Evolutionary conservation across 1,140 invertebrate genomes (phyloP), one percentile per base, ranked within the genome.

Genomic region (Bombus consobrinus): DNA sequence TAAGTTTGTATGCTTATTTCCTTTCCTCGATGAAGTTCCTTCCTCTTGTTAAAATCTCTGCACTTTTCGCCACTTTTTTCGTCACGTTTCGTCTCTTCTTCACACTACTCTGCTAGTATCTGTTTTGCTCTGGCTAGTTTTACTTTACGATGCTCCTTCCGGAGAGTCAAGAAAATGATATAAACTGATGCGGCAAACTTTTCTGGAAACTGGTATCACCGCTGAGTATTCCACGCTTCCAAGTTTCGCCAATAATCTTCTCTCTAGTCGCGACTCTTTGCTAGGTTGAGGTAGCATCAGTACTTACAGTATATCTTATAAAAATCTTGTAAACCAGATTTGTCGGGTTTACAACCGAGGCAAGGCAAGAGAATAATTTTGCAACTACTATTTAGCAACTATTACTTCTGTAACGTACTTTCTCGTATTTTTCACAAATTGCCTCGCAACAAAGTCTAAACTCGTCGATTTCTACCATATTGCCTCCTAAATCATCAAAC

Each of bases 241-340:
- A 78, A 78, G 13, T 78, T 78, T 78, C 59, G 37, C 75, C 75
- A 78, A 78, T 78, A 78, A 78, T 64, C 75, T 64, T 64, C 28
- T 37, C n/a, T n/a, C 15, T 64, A 41, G 25, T 18, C 9, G 22
- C 34, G 39, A n/a, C 37, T 41, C n/a, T 32, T 28, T 15, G 22
- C 73, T 15, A n/a, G 47, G 6, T 32, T 10, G 39, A 74, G n/a
- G 37, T 12, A 37, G 57, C n/a, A 39, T 13, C 34, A 53, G 47
- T 22, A 22, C 47, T 53, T 22, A 53, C 47, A 53, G 47, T 57
- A 4, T 59, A 59, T 76, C 59, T 39, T 18, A 10, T 32, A 8
- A 76, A 22, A 76, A 32, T 32, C 10, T 34, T 57, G 39, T 15
- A 57, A 75, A 37, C 32, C 73, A 22, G n/a, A 34, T 74, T 74